These are phyloP conservation scores for Agrotis segetum DNA, from an alignment of 2,888 invertebrate species.

Conservation along the genomic window DNA sequence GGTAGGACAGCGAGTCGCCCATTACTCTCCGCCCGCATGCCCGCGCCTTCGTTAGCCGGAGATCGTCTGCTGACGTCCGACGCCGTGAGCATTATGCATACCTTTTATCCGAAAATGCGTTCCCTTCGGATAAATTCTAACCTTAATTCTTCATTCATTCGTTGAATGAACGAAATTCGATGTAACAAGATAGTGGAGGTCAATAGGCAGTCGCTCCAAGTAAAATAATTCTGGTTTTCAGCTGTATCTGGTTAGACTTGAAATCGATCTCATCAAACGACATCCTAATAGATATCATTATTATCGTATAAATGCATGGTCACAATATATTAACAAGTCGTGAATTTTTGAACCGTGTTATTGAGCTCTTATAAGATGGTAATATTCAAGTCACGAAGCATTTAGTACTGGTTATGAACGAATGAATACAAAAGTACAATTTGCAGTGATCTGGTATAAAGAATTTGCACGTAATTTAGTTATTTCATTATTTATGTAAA, in stretches of 20 bases:
- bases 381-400: conserved; percentile 1
- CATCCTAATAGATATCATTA: not conserved
- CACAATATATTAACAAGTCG: not conserved
- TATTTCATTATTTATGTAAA: not conserved
- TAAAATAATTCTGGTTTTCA: too few relatives aligned
- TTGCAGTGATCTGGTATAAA: not conserved
- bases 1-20: too few relatives aligned
- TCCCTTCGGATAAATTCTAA: too few relatives aligned
- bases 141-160: not conserved
- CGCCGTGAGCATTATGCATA: too few relatives aligned
- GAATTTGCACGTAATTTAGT: not conserved
- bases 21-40: too few relatives aligned
- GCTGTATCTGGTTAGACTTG: too few relatives aligned
- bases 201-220: too few relatives aligned
- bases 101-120: too few relatives aligned
- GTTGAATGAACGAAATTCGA: not conserved
- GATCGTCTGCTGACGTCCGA: too few relatives aligned
- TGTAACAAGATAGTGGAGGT: too few relatives aligned
- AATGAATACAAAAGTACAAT: not conserved
- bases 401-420: not conserved
- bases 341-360: not conserved
- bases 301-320: not conserved
- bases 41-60: too few relatives aligned
- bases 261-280: too few relatives aligned
- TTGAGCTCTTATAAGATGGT: conserved; percentile 1